Conservation (phyloP, 2,888 invertebrate genomes). For the Lithophane socia region DNA sequence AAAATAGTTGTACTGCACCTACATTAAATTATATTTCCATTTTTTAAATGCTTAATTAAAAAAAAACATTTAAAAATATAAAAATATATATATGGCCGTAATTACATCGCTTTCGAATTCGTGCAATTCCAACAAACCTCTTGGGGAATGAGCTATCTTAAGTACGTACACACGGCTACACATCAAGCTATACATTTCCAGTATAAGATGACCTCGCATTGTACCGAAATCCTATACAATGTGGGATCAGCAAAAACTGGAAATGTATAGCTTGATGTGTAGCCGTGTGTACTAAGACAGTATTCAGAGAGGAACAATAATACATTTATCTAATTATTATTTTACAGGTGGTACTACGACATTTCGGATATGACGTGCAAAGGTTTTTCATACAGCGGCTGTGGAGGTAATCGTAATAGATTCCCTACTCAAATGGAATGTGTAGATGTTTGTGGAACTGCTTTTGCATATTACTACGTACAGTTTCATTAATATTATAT, state of each 20-base stretch:
- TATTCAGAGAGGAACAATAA: background rate
- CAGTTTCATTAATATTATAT: background rate
- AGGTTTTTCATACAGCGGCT: constrained; percentile 83
- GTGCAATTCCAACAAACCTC: no score
- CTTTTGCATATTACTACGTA: background rate
- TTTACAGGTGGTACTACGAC: constrained; percentile 81
- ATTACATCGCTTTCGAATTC: background rate
- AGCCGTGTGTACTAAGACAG: no score
- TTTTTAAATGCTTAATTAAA: no score
- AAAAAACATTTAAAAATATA: background rate
- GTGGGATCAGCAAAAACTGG: no score
- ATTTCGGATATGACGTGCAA: constrained; percentile 70
- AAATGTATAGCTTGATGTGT: no score
- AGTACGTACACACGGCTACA: no score
- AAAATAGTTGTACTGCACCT: no score
- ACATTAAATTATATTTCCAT: no score
- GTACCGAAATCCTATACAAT: no score
- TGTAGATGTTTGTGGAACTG: background rate
- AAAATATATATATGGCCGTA: background rate
- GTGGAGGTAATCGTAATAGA: constrained; percentile 81
- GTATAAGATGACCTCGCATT: no score
- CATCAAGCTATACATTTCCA: no score
- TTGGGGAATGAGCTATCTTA: background rate
- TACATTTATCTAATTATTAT: constrained; percentile 4
- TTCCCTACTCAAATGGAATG: constrained; percentile 55